Conservation (phyloP, 2,113 vertebrate genomes). For the Spheniscus mendiculus region DNA sequence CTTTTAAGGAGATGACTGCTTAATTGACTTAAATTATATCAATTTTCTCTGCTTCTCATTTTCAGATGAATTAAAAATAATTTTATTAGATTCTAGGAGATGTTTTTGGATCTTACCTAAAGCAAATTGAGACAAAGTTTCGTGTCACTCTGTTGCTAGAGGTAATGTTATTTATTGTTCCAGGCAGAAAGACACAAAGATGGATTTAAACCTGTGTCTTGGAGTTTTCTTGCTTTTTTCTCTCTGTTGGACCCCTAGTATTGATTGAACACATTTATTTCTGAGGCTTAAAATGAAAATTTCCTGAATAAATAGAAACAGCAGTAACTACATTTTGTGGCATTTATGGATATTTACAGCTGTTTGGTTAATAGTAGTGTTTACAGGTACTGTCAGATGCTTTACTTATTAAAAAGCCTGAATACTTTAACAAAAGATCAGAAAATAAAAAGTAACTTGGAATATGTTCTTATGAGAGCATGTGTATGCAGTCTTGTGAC, state of each 20-base stretch:
- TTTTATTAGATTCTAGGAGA: background rate
- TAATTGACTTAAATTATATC: background rate
- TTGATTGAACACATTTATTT: slow-evolving; percentile 54
- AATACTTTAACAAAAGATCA: slow-evolving; percentile 22
- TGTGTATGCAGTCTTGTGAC: background rate
- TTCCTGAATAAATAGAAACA: slow-evolving; percentile 50
- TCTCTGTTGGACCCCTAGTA: background rate
- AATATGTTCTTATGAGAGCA: background rate
- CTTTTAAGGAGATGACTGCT: background rate
- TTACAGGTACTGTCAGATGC: slow-evolving; percentile 17
- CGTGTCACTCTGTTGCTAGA: background rate
- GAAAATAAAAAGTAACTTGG: background rate
- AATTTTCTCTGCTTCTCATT: background rate
- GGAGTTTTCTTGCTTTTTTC: background rate
- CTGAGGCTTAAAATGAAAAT: slow-evolving; percentile 29
- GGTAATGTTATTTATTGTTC: background rate
- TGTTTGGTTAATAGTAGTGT: slow-evolving; percentile 36
- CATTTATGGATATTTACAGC: slow-evolving; percentile 38
- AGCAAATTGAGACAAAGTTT: background rate
- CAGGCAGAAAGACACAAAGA: background rate
- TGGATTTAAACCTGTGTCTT: background rate
- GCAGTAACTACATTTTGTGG: background rate
- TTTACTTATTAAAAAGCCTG: background rate
- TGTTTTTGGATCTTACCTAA: background rate
- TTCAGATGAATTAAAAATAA: background rate